Base-by-base conservation (phyloP, 1,140 invertebrate species). In the Portunus trituberculatus region DNA sequence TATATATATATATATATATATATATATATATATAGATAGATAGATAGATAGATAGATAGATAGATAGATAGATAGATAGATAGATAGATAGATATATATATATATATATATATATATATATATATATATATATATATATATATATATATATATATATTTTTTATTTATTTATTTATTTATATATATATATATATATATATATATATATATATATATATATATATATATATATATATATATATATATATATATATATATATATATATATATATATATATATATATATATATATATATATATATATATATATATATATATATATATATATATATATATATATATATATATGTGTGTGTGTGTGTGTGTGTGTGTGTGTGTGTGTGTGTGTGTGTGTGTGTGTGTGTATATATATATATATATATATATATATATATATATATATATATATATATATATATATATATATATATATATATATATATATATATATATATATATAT, bases 1-100 rank as follows among this genome's bases (percentile, higher is more conserved):
- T 83, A 83, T 83, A 83, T 83, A 83, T 83, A 83, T 83, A 83
- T 83, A 83, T 83, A 83, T 83, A 83, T 83, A 83, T 83, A 83
- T 83, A 83, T 83, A 83, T 83, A 83, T 83, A 83, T 83, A 83
- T 83, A 83, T 83, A 83, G 1, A 83, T 83, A 83, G 1, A 83
- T 83, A 83, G 1, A 39, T 39, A 39, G 1, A 39, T 39, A 39
- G 1, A 39, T 39, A 39, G 1, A 39, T 39, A 39, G 1, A 39
- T 39, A 39, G 1, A 39, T 39, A 39, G 1, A 39, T 39, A 39
- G 1, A 39, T 39, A 39, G 1, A 39, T 39, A 39, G 1, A 39
- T 39, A 39, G 1, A 39, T 39, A 39, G 1, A 39, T 39, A 39
- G 1, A 39, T 39, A 39, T 39, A 39, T 39, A 39, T 39, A 39